Base-by-base conservation (phyloP, 2,888 invertebrate species). In the Oscheius myriophilus region DNA sequence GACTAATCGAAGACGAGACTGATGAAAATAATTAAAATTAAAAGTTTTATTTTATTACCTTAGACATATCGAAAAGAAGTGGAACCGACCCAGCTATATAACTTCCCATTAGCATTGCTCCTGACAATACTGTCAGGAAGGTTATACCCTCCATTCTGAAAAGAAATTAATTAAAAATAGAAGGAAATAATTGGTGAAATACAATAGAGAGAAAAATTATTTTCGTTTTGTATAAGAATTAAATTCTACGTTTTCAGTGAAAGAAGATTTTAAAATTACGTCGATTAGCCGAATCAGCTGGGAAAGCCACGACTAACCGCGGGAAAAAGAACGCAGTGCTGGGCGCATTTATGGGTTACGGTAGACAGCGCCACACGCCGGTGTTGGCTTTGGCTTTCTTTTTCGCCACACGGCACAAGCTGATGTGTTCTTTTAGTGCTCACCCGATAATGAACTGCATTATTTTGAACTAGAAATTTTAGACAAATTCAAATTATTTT, bases 41-140 rank as follows among this genome's bases (percentile, higher is more conserved):
- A 26, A 2, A 16, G 9, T 6, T 23, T 7, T 18, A 16, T 7
- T 46, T 18, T 25, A 87, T 88, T 89, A 95, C 96, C 92, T 97
- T 97, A 42, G 96, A 96, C 88, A 97, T 91, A 82, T 91, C 92
- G 87, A 97, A 93, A 78, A 95, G 92, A 76, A 98, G 89, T 25
- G 98, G 98, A 86, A 98, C 92, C 71, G 93, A 93, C 62, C 97
- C 98, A 80, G 96, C 93, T 63, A 96, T 88, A 88, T 95, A 98
- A 66, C 96, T 96, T 1, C 97, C 97, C 68, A 96, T 90, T 75
- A 98, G 89, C 97, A 98, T 98, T 69, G 97, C 77, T 1, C 67
- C 59, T 1, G 77, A 77, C 26, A 77, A 69, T 9, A 71, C 52
- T 14, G 67, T 51, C 16, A 77, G 63, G 49, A 73, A 77, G 23